Conservation (phyloP, 1,140 invertebrate species). For the Drosophila bocki region DNA sequence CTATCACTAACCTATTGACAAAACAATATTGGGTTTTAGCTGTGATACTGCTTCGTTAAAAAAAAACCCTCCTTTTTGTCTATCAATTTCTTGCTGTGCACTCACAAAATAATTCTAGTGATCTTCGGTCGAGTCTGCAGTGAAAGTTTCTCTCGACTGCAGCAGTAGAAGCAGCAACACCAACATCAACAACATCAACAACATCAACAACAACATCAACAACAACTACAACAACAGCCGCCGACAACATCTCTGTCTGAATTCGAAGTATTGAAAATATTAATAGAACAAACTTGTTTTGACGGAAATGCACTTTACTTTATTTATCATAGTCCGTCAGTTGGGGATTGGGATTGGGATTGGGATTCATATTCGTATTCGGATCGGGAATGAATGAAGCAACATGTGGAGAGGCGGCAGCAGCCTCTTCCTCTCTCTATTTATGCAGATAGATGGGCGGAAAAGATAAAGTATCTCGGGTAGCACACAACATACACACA, state of each 20-base stretch:
- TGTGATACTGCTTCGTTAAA: neutral
- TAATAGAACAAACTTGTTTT: conserved; percentile 84
- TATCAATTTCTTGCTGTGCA: conserved; percentile 17
- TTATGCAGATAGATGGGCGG: conserved; percentile 81
- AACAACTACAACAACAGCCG: conserved; percentile 38
- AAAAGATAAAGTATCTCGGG: conserved; percentile 75
- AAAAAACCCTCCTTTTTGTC: neutral
- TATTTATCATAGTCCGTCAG: conserved; percentile 80
- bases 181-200: conserved; percentile 11
- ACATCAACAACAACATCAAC: conserved; percentile 12
- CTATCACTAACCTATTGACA: no score
- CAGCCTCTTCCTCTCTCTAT: conserved; percentile 60
- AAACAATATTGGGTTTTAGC: neutral
- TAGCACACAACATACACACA: conserved; percentile 24
- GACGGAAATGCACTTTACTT: conserved; percentile 84
- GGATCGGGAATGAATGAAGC: conserved; percentile 73
- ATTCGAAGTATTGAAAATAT: conserved; percentile 84
- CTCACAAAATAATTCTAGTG: conserved; percentile 64
- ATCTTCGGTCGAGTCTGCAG: conserved; percentile 63
- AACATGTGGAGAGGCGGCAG: conserved; percentile 72
- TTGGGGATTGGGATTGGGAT: conserved; percentile 57
- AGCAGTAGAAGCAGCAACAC: conserved; percentile 10
- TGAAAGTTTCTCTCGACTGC: conserved; percentile 60
- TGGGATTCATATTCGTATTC: conserved; percentile 8
- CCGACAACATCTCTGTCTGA: conserved; percentile 64